Evolutionary conservation across 2,888 invertebrate genomes (phyloP).

Genomic region (Carabus problematicus): DNA sequence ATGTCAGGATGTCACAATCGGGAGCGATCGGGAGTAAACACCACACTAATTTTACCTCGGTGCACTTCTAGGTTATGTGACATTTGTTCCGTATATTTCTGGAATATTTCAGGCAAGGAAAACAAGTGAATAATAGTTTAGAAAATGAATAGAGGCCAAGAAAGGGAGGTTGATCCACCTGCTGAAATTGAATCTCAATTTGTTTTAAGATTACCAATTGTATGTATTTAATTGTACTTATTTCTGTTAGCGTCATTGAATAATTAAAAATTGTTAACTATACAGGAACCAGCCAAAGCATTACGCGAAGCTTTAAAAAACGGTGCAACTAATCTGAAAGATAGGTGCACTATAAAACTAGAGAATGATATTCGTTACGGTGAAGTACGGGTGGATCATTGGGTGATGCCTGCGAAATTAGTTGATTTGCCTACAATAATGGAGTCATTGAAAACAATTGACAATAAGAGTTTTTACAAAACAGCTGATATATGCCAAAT

Average conservation of each 20-base stretch:
- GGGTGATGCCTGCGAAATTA: constrained; percentile 85
- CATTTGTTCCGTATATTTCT: too few species aligned
- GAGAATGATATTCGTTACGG: constrained; percentile 90
- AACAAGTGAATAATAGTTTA: too few species aligned
- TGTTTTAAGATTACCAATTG: constrained; percentile 54
- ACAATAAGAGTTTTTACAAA: constrained; percentile 96
- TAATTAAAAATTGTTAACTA: constrained; percentile 11
- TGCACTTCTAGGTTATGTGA: too few species aligned
- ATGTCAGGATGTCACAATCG: too few species aligned
- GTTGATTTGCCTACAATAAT: constrained; percentile 91
- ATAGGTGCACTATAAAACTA: constrained; percentile 82
- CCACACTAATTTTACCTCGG: too few species aligned
- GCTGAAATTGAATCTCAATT: constrained; percentile 57
- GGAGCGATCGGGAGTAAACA: too few species aligned
- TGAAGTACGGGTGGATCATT: constrained; percentile 87
- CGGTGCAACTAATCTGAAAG: constrained; percentile 79
- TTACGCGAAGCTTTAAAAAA: constrained; percentile 78
- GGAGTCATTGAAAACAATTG: constrained; percentile 95
- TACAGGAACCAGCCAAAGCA: constrained; percentile 73
- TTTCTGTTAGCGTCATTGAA: background rate
- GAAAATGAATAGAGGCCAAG: constrained; percentile 46
- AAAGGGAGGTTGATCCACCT: constrained; percentile 48
- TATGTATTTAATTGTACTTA: constrained; percentile 43
- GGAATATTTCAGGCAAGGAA: too few species aligned
- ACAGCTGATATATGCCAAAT: constrained; percentile 95